Conservation (phyloP, 2,888 invertebrate genomes). For the Amphipoea oculea region DNA sequence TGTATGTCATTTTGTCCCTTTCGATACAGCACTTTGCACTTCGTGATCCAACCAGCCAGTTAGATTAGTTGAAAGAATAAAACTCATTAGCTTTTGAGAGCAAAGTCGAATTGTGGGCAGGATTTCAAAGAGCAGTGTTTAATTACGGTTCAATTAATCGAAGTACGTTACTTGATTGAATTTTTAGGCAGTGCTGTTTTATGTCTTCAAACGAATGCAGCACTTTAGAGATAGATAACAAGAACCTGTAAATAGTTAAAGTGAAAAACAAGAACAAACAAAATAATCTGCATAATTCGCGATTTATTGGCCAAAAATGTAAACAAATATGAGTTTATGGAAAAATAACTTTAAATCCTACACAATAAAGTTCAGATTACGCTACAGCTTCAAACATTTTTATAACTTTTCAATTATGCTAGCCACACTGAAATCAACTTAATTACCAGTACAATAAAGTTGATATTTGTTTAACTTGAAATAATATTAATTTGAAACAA, state of each 20-base stretch:
- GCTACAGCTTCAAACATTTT: too few species aligned
- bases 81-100: slow-evolving; percentile 63
- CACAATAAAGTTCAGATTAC: too few species aligned
- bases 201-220: background rate
- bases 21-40: slow-evolving; percentile 87
- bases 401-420: too few species aligned
- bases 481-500: too few species aligned
- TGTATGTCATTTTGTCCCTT: slow-evolving; percentile 80
- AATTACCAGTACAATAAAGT: too few species aligned
- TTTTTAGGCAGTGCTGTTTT: background rate
- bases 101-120: slow-evolving; percentile 39
- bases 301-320: too few species aligned
- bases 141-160: slow-evolving; percentile 29
- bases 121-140: slow-evolving; percentile 25
- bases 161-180: background rate
- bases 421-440: too few species aligned
- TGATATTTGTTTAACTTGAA: too few species aligned
- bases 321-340: too few species aligned
- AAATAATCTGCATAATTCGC: background rate
- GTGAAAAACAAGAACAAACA: background rate
- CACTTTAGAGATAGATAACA: background rate
- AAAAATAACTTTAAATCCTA: too few species aligned
- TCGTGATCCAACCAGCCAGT: slow-evolving; percentile 70
- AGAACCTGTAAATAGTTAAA: background rate
- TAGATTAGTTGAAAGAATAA: slow-evolving; percentile 62